These are phyloP conservation scores for Ernsta delagoae DNA, from an alignment of 2,888 invertebrate species.

Conservation along the genomic window DNA sequence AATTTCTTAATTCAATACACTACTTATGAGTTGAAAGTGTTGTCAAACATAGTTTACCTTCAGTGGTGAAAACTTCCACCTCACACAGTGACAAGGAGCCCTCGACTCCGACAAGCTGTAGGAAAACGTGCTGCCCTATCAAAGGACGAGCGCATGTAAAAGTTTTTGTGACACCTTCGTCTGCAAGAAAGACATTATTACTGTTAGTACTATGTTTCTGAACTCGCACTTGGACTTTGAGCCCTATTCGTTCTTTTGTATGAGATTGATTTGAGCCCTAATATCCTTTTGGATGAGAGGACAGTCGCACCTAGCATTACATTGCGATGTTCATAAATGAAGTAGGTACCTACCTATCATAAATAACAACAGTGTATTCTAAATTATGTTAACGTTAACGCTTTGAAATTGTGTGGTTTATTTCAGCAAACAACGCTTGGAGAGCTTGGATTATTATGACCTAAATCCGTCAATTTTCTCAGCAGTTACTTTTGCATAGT, in stretches of 20 bases:
- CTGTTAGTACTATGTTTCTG: too few relatives aligned
- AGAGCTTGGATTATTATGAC: neutral
- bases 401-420: neutral
- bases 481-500: neutral
- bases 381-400: too few relatives aligned
- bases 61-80: constrained; percentile 96
- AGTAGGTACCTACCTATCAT: too few relatives aligned
- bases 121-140: constrained; percentile 93
- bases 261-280: too few relatives aligned
- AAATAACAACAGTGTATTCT: too few relatives aligned
- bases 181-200: constrained; percentile 69
- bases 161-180: constrained; percentile 96
- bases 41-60: constrained; percentile 82
- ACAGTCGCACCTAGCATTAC: too few relatives aligned
- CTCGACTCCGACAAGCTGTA: constrained; percentile 95
- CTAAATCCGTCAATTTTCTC: neutral
- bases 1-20: too few relatives aligned
- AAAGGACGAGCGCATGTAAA: constrained; percentile 94
- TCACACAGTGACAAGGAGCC: constrained; percentile 95
- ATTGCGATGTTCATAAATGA: too few relatives aligned
- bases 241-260: too few relatives aligned
- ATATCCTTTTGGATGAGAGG: too few relatives aligned
- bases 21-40: too few relatives aligned
- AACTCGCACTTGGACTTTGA: too few relatives aligned
- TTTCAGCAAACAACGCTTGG: neutral